Evolutionary conservation across 2,888 invertebrate genomes (phyloP).

Genomic region (Tribolium freemani): DNA sequence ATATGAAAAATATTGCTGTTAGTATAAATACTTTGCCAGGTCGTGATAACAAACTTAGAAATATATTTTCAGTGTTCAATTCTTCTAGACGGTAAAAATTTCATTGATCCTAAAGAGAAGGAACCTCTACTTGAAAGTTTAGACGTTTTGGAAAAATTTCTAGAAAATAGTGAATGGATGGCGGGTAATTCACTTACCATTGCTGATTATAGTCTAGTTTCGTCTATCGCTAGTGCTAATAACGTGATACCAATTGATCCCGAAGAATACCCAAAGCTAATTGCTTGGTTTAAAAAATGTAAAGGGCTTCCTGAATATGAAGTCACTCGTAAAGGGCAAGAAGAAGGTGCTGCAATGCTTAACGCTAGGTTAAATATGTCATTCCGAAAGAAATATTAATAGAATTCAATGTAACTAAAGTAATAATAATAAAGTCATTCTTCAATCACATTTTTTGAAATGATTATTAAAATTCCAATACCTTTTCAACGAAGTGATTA

Average conservation of each 20-base stretch:
- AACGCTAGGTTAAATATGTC: not conserved
- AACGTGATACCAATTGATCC: constrained; percentile 49
- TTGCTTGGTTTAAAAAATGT: constrained; percentile 58
- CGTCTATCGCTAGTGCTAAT: constrained; percentile 57
- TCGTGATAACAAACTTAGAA: not conserved
- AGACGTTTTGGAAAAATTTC: constrained; percentile 67
- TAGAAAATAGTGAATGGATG: constrained; percentile 68
- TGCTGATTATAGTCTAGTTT: constrained; percentile 69
- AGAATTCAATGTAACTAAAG: too few species aligned
- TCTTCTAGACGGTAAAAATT: not conserved
- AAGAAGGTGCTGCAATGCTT: not conserved
- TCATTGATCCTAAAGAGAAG: constrained; percentile 45
- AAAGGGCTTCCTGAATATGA: constrained; percentile 59
- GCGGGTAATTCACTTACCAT: constrained; percentile 70
- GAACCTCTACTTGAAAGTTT: constrained; percentile 67
- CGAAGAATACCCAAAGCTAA: constrained; percentile 57
- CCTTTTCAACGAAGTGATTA: not conserved
- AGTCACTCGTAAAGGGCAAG: constrained; percentile 61
- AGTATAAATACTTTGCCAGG: constrained; percentile 50
- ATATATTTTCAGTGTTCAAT: not conserved
- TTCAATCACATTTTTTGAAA: too few species aligned
- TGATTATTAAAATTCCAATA: not conserved
- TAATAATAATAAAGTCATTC: too few species aligned
- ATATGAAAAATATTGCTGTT: constrained; percentile 61
- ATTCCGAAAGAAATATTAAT: not conserved